Percentiles rank a stretch among this genome's conserved stretches.
These are phyloP conservation scores for Echinometra lucunter DNA, from an alignment of 53 echinoderm and acorn worm genomes.

Conservation along the genomic window DNA sequence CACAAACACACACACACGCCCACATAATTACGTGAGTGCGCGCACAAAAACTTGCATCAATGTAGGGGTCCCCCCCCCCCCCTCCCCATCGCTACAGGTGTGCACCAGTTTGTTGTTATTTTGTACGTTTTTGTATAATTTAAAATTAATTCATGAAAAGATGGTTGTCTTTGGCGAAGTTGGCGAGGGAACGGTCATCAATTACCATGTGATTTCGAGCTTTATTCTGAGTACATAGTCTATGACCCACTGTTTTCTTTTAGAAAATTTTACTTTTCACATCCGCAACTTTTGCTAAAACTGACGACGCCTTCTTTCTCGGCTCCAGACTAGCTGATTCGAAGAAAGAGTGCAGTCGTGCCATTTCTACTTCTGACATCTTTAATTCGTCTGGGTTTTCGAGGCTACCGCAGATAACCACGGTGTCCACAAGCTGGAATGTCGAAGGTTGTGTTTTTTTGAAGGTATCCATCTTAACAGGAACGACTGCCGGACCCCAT, in stretches of 20 bases:
- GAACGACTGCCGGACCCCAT: neutral
- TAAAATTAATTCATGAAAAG: no score
- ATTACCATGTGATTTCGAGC: no score
- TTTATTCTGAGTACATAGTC: no score
- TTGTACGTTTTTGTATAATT: no score
- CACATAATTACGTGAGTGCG: no score
- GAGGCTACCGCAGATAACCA: conserved; percentile 28
- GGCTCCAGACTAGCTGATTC: neutral
- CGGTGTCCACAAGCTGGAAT: neutral
- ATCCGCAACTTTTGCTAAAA: neutral
- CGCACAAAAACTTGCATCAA: no score
- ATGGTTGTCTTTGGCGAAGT: no score
- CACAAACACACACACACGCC: no score
- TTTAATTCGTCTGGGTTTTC: neutral
- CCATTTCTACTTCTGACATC: neutral
- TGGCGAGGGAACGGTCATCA: no score
- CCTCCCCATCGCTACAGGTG: no score
- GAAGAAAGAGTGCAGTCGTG: neutral
- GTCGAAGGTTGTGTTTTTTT: conserved; percentile 13
- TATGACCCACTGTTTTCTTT: neutral
- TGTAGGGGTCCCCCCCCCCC: no score
- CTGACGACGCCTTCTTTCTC: neutral
- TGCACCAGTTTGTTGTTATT: no score
- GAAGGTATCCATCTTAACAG: neutral
- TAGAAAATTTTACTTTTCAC: neutral